phyloP scores from a whole-genome alignment of 2,113 vertebrate species.

The Istiophorus platypterus region DNA sequence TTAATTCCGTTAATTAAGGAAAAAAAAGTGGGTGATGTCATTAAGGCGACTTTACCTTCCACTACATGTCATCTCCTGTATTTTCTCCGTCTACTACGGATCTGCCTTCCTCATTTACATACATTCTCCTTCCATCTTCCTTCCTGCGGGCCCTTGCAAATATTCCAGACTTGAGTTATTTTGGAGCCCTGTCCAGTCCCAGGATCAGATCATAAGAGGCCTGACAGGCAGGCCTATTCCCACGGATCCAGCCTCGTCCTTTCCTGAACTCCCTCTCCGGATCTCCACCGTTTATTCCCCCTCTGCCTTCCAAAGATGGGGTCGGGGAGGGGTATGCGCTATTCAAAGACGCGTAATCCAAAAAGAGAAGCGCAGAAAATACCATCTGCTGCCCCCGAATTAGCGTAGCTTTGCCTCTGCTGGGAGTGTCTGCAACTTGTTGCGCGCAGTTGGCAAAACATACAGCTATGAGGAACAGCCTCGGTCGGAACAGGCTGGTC shows the following conservation, averaged over 20 bases:
- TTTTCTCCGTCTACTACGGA: slow-evolving; percentile 42
- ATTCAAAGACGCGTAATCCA: slow-evolving; percentile 61
- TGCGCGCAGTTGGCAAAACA: slow-evolving; percentile 81
- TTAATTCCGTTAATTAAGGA: slow-evolving; percentile 18
- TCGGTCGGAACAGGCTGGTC: slow-evolving; percentile 70
- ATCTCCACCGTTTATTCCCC: slow-evolving; percentile 75
- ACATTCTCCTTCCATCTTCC: slow-evolving; percentile 44
- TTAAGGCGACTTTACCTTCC: slow-evolving; percentile 59
- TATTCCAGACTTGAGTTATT: slow-evolving; percentile 51
- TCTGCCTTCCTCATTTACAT: slow-evolving; percentile 29
- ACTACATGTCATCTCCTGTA: slow-evolving; percentile 41
- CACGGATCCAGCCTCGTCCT: slow-evolving; percentile 86
- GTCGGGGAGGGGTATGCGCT: slow-evolving; percentile 51
- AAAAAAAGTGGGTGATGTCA: slow-evolving; percentile 33
- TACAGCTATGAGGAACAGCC: slow-evolving; percentile 73
- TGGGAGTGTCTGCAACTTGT: slow-evolving; percentile 83
- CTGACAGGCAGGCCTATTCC: slow-evolving; percentile 83
- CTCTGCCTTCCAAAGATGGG: slow-evolving; percentile 69
- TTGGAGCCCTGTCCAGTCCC: slow-evolving; percentile 65
- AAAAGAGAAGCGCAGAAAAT: slow-evolving; percentile 62
- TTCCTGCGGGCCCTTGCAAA: slow-evolving; percentile 42
- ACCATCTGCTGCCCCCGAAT: slow-evolving; percentile 55
- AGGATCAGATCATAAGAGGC: slow-evolving; percentile 70
- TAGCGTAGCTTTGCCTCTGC: slow-evolving; percentile 55
- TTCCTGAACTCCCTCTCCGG: slow-evolving; percentile 86